These are phyloP conservation scores for Myodes glareolus DNA, from an alignment of 2,113 vertebrate genomes.

Conservation along the genomic window DNA sequence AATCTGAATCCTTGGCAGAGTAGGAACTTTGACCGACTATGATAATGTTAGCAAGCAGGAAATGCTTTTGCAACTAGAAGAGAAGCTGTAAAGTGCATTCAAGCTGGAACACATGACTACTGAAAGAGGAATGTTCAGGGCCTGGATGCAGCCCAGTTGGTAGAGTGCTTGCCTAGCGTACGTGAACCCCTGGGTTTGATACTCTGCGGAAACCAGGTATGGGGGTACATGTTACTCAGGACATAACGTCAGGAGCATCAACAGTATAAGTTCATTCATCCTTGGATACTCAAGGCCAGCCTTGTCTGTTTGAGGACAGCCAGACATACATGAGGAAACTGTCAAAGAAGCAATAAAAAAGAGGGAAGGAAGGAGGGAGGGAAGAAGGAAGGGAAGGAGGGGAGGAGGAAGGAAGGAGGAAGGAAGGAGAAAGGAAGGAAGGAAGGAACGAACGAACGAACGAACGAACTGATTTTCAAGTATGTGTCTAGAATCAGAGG, in stretches of 20 bases:
- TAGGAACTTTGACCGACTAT: neutral
- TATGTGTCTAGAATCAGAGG: conserved; percentile 50
- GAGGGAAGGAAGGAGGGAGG: too few species aligned
- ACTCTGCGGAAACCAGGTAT: neutral
- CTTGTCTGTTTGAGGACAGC: neutral
- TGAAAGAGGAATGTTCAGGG: neutral
- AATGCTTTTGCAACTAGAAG: conserved; percentile 30
- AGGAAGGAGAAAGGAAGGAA: neutral
- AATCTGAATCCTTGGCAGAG: neutral
- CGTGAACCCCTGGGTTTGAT: neutral
- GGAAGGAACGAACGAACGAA: neutral
- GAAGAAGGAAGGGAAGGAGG: neutral
- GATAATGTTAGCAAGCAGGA: conserved; percentile 5
- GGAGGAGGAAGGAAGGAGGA: neutral
- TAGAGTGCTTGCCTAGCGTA: neutral
- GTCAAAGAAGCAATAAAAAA: neutral
- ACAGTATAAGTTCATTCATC: neutral
- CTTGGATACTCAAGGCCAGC: neutral
- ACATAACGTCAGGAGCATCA: neutral
- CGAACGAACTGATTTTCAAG: neutral
- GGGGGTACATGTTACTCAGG: neutral
- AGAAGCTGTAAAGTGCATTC: conserved; percentile 22
- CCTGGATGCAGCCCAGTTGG: neutral
- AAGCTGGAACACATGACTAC: conserved; percentile 54
- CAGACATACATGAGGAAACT: neutral